Evolutionary conservation across 2,888 invertebrate genomes (phyloP).

Genomic region (Eueremaeus valkanovi): DNA sequence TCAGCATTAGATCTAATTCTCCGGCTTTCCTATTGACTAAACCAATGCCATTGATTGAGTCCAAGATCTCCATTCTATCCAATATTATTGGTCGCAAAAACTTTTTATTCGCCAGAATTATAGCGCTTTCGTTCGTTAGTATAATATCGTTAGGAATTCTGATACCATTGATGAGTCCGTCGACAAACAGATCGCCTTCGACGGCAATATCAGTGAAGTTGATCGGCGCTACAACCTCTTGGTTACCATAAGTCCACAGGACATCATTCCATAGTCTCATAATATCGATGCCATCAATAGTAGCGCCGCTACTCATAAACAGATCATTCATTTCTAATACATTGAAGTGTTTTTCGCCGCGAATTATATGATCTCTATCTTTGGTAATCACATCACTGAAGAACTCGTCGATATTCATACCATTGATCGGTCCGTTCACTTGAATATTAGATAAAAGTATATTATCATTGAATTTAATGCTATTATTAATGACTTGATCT

Average conservation of each 20-base stretch:
- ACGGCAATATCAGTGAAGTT: constrained; percentile 23
- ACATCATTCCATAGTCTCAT: constrained; percentile 43
- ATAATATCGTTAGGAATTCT: constrained; percentile 42
- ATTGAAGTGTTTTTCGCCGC: constrained; percentile 41
- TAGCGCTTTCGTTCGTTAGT: constrained; percentile 25
- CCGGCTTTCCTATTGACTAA: constrained; percentile 26
- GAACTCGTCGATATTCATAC: constrained; percentile 40
- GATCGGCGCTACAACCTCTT: constrained; percentile 42
- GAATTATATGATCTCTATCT: constrained; percentile 38
- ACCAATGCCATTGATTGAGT: constrained; percentile 43
- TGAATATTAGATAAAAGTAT: constrained; percentile 39
- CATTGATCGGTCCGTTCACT: constrained; percentile 40
- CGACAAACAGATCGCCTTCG: constrained; percentile 8
- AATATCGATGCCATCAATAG: constrained; percentile 43
- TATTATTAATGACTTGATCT: constrained; percentile 42
- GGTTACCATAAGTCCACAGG: constrained; percentile 42
- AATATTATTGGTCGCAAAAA: constrained; percentile 38
- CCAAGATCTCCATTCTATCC: constrained; percentile 32
- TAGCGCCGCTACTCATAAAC: constrained; percentile 34
- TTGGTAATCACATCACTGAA: constrained; percentile 40
- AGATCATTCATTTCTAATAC: constrained; percentile 39
- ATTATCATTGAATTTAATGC: constrained; percentile 37
- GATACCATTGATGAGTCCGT: constrained; percentile 43
- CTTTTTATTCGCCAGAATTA: constrained; percentile 34
- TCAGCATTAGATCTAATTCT: constrained; percentile 42